Evolutionary conservation across 2,113 vertebrate species (phyloP).

Genomic region (Tricholaema leucomelas): DNA sequence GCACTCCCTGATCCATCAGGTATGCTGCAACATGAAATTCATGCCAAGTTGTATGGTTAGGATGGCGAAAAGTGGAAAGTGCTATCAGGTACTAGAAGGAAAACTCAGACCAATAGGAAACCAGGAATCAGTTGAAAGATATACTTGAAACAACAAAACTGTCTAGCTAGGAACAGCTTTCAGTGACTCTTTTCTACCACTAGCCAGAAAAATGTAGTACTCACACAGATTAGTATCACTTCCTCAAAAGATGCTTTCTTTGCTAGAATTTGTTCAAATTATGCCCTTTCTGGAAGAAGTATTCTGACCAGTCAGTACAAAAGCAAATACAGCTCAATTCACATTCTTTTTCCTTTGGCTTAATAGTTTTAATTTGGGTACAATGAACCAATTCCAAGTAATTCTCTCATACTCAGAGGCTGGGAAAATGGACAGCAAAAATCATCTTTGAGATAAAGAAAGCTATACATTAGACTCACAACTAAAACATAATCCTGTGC

Average conservation of each 20-base stretch:
- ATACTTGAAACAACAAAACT: background rate
- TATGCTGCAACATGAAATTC: background rate
- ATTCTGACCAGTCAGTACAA: background rate
- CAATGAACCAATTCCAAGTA: background rate
- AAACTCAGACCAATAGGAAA: background rate
- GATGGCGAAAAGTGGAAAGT: background rate
- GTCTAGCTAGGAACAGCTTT: background rate
- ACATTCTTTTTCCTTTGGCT: background rate
- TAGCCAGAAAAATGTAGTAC: background rate
- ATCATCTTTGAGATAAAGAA: background rate
- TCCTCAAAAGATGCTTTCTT: background rate
- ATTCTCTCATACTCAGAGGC: background rate
- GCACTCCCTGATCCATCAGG: background rate
- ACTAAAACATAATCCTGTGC: background rate
- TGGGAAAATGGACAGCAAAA: background rate
- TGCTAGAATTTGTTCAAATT: background rate
- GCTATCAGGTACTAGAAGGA: background rate
- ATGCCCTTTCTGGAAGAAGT: background rate
- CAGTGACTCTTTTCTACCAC: background rate
- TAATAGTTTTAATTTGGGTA: background rate
- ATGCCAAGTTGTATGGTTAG: fast-evolving
- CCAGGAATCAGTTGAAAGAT: background rate
- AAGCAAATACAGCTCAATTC: background rate
- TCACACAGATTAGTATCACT: background rate
- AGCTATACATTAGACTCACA: background rate